These are phyloP conservation scores for Salpingus planirostris DNA, from an alignment of 2,888 invertebrate species.

Conservation along the genomic window DNA sequence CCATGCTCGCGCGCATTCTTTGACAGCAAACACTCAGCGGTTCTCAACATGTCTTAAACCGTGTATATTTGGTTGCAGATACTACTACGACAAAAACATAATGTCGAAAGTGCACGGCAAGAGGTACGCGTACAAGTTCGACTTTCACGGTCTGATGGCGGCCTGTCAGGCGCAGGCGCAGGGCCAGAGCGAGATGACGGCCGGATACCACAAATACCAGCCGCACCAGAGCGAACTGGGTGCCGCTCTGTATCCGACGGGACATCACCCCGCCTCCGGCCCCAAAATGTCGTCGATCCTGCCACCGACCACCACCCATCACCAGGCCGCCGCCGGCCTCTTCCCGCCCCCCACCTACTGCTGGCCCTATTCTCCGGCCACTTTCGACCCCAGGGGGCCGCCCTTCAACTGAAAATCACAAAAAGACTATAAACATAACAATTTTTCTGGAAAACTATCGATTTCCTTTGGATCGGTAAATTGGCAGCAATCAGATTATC, in stretches of 20 bases:
- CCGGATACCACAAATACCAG: constrained; percentile 41
- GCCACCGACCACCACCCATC: constrained; percentile 36
- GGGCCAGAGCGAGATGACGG: constrained; percentile 43
- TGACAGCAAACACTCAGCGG: too few relatives aligned
- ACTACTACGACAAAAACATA: constrained; percentile 99
- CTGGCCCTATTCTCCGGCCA: constrained; percentile 44
- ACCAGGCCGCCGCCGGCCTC: constrained; percentile 38
- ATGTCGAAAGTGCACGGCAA: constrained; percentile 99
- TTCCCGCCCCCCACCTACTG: constrained; percentile 48
- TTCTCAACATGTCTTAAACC: too few relatives aligned
- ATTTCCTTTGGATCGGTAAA: too few relatives aligned
- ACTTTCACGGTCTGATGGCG: constrained; percentile 92
- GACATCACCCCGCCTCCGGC: constrained; percentile 25
- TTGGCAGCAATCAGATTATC: too few relatives aligned
- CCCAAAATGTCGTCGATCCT: constrained; percentile 43
- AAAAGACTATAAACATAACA: too few relatives aligned
- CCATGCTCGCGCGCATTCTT: too few relatives aligned
- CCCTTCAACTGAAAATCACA: constrained; percentile 36
- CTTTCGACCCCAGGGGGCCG: constrained; percentile 38
- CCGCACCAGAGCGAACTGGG: constrained; percentile 42
- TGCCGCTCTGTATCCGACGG: constrained; percentile 37
- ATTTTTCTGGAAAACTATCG: too few relatives aligned
- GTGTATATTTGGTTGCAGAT: constrained; percentile 73
- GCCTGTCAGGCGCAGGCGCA: constrained; percentile 77
- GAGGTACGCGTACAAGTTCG: constrained; percentile 97